These are phyloP conservation scores for Ovibos moschatus DNA, from an alignment of 2,113 vertebrate genomes.

Conservation along the genomic window DNA sequence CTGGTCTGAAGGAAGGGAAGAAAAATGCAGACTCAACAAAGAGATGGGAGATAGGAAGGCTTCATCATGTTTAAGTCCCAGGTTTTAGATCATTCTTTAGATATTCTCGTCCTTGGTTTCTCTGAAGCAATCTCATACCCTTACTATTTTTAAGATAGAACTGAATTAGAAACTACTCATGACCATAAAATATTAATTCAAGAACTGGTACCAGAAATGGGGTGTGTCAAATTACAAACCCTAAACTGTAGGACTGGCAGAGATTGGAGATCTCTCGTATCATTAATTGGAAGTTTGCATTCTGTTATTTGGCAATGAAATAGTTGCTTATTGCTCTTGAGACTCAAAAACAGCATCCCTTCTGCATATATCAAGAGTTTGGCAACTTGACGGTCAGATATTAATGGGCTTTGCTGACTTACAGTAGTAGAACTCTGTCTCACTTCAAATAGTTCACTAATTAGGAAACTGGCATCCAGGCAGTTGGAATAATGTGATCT, in stretches of 20 bases:
- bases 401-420: background rate
- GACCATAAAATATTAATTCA: background rate
- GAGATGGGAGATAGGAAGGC: background rate
- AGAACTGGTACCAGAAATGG: slow-evolving; percentile 7
- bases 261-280: background rate
- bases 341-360: slow-evolving; percentile 6
- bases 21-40: background rate
- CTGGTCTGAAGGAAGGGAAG: background rate
- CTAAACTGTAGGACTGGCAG: background rate
- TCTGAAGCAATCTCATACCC: background rate
- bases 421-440: background rate
- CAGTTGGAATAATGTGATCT: background rate
- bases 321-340: background rate
- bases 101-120: background rate
- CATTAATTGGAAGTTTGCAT: background rate
- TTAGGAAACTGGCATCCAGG: background rate
- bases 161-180: slow-evolving; percentile 9
- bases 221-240: background rate
- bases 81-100: slow-evolving; percentile 7
- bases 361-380: background rate
- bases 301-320: background rate
- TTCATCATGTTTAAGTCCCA: background rate
- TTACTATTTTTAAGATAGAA: slow-evolving; percentile 21
- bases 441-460: background rate
- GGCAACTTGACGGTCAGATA: background rate